Evolutionary conservation across 2,797 vertebrate genomes (phyloP).

Genomic region (Agapornis canus): DNA sequence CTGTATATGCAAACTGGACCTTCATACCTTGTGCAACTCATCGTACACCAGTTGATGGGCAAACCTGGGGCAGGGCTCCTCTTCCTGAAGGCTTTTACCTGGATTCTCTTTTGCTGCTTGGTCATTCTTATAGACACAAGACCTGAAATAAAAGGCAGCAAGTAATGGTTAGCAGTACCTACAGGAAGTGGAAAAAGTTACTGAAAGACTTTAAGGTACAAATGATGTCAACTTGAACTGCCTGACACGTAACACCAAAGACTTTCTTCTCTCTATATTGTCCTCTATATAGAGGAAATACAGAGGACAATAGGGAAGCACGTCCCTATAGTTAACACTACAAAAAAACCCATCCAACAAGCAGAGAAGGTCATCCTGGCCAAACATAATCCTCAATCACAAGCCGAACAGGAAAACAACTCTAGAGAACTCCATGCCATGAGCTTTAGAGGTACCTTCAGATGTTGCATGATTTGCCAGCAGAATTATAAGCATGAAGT

Average conservation of each 20-base stretch:
- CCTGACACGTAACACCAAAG: neutral
- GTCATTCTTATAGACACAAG: constrained; percentile 96
- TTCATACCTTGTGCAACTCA: constrained; percentile 93
- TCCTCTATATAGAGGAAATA: neutral
- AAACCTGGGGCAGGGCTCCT: constrained; percentile 97
- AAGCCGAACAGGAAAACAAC: neutral
- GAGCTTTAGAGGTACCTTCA: neutral
- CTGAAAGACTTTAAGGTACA: neutral
- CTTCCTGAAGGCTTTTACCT: constrained; percentile 93
- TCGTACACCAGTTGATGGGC: constrained; percentile 98
- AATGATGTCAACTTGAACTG: neutral
- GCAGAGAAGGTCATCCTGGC: neutral
- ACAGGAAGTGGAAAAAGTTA: neutral
- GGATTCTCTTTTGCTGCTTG: constrained; percentile 95
- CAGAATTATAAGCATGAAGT: neutral
- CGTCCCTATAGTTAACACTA: neutral
- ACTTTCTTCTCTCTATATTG: neutral
- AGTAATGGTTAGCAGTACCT: neutral
- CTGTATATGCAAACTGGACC: neutral
- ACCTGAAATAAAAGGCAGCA: constrained; percentile 78
- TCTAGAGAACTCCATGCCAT: neutral
- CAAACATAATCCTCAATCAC: neutral
- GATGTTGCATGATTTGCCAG: neutral
- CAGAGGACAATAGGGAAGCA: neutral
- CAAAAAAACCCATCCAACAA: neutral